Percentiles rank a stretch among this genome's conserved stretches.
phyloP scores from a whole-genome alignment of 2,888 invertebrate genomes.

The Xestia ashworthii region DNA sequence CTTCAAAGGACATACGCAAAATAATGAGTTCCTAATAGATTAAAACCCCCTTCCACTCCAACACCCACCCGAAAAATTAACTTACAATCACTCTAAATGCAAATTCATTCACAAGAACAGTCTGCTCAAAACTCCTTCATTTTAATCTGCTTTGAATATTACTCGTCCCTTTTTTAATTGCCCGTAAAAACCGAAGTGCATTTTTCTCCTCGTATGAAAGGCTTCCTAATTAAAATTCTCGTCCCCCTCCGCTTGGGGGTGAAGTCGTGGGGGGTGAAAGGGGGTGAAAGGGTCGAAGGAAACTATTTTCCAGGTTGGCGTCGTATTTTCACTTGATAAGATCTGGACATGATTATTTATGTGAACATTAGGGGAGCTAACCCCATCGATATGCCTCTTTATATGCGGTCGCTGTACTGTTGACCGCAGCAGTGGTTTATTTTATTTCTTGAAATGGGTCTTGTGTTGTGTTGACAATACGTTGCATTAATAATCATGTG shows the following conservation, averaged over 20 bases:
- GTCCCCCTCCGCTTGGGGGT: slow-evolving; percentile 54
- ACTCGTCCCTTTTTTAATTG: slow-evolving; percentile 57
- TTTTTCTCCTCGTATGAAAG: slow-evolving; percentile 72
- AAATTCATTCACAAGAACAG: slow-evolving; percentile 55
- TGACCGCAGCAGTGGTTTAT: slow-evolving; percentile 55
- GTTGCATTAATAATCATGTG: not conserved
- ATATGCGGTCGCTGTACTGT: slow-evolving; percentile 81
- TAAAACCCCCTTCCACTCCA: slow-evolving; percentile 7
- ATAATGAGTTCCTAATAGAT: slow-evolving; percentile 30
- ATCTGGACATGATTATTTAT: slow-evolving; percentile 90
- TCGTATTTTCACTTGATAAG: slow-evolving; percentile 89
- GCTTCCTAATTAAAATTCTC: slow-evolving; percentile 86
- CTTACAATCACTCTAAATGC: slow-evolving; percentile 56
- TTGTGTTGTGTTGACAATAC: not conserved
- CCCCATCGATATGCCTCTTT: slow-evolving; percentile 88
- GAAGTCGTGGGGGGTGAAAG: slow-evolving; percentile 36
- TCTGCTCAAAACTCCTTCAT: slow-evolving; percentile 46
- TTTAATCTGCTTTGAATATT: slow-evolving; percentile 61
- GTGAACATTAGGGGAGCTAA: slow-evolving; percentile 86
- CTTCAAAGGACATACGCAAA: slow-evolving; percentile 6
- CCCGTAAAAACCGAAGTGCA: slow-evolving; percentile 63
- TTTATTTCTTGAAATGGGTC: slow-evolving; percentile 23
- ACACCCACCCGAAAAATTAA: slow-evolving; percentile 21
- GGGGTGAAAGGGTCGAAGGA: slow-evolving; percentile 71
- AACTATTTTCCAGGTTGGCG: slow-evolving; percentile 85